Evolutionary conservation across 1,140 invertebrate genomes (phyloP).

Genomic region (Saccostrea cuccullata): DNA sequence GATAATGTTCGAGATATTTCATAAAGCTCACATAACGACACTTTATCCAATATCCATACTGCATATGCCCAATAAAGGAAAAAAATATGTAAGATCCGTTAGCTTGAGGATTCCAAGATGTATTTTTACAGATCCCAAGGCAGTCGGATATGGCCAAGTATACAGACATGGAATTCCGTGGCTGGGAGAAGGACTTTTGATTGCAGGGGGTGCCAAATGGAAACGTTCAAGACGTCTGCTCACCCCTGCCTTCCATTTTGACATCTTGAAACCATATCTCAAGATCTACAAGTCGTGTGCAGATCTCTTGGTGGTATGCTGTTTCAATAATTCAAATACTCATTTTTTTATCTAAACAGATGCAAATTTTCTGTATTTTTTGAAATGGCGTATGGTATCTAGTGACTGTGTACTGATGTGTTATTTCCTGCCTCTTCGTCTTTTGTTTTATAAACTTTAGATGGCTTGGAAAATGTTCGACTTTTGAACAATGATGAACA

Average conservation of each 20-base stretch:
- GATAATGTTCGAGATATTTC: background rate
- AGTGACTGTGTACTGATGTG: no score
- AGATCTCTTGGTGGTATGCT: constrained; percentile 54
- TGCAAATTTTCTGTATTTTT: background rate
- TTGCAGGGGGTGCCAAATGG: constrained; percentile 85
- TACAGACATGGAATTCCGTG: background rate
- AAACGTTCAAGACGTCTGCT: constrained; percentile 88
- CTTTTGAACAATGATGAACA: no score
- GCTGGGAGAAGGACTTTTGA: constrained; percentile 59
- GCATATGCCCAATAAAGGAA: background rate
- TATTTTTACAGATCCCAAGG: background rate
- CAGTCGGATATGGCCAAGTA: background rate
- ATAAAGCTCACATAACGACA: background rate
- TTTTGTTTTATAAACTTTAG: no score
- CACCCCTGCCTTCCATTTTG: constrained; percentile 93
- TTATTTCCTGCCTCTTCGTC: no score
- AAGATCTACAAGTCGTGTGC: constrained; percentile 84
- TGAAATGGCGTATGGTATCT: background rate
- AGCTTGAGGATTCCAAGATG: background rate
- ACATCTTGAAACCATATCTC: constrained; percentile 90
- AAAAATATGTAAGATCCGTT: background rate
- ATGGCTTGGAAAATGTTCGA: no score
- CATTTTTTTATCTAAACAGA: background rate
- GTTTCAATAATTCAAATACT: background rate
- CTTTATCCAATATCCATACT: background rate